A percentile compares a stretch with the other conserved stretches of the same genome.
Conservation (phyloP, 2,888 invertebrate species). For the Phrixothrix hirtus region DNA sequence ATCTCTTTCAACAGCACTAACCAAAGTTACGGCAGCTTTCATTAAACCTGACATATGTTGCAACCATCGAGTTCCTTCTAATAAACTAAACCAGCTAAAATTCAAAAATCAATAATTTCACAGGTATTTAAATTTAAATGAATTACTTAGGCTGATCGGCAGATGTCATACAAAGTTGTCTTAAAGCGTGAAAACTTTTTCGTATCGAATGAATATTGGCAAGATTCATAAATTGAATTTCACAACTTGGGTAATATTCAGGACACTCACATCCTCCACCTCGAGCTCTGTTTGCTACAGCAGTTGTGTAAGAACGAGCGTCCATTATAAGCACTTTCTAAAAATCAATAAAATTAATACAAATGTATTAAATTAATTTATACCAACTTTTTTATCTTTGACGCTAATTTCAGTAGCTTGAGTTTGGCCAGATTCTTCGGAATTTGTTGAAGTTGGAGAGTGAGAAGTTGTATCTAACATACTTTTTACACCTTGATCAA, state of each 20-base stretch:
- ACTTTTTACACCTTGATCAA: conserved; percentile 63
- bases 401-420: conserved; percentile 40
- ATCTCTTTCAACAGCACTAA: conserved; percentile 77
- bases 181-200: conserved; percentile 86
- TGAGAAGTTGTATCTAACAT: conserved; percentile 47
- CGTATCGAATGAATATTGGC: conserved; percentile 97
- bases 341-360: conserved; percentile 32
- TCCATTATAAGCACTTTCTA: conserved; percentile 89
- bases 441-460: conserved; percentile 44
- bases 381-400: conserved; percentile 41
- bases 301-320: conserved; percentile 94
- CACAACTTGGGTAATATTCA: conserved; percentile 93
- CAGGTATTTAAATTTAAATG: conserved; percentile 9
- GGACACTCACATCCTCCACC: conserved; percentile 97
- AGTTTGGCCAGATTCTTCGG: conserved; percentile 49
- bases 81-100: conserved; percentile 81
- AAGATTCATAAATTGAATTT: conserved; percentile 96
- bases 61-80: conserved; percentile 92
- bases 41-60: conserved; percentile 85
- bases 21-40: conserved; percentile 79
- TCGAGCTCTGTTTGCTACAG: conserved; percentile 93
- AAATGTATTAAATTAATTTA: not conserved
- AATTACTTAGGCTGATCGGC: conserved; percentile 78
- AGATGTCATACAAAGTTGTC: conserved; percentile 77
- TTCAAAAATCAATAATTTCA: conserved; percentile 22